These are phyloP conservation scores for Hippopotamus amphibius DNA, from an alignment of 2,113 vertebrate species.

Conservation along the genomic window DNA sequence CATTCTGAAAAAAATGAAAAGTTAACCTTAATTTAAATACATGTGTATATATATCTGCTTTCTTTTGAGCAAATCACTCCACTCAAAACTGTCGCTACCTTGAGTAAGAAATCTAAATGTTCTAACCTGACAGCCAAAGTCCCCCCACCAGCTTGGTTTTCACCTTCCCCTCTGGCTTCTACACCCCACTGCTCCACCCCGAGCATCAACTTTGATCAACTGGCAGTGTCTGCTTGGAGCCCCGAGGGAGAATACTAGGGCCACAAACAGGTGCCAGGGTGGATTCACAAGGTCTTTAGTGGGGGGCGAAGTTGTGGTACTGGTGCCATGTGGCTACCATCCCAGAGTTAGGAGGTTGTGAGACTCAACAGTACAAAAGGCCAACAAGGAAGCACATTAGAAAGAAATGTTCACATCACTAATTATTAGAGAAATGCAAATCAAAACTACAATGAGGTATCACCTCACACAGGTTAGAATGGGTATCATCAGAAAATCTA, in stretches of 20 bases:
- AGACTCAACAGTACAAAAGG: neutral
- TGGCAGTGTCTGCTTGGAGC: neutral
- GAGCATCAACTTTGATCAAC: neutral
- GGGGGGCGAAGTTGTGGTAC: rapidly evolving
- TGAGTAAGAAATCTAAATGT: neutral
- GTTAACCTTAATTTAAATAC: neutral
- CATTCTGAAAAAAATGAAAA: neutral
- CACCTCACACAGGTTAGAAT: too few relatives aligned
- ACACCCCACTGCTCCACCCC: rapidly evolving
- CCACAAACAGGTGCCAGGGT: neutral
- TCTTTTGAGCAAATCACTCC: neutral
- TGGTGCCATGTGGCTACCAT: neutral
- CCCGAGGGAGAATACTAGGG: neutral
- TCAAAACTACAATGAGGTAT: too few relatives aligned
- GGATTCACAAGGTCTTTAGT: neutral
- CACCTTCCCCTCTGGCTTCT: neutral
- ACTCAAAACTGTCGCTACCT: neutral
- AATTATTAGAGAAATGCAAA: too few relatives aligned
- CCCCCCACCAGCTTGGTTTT: neutral
- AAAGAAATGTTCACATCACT: neutral
- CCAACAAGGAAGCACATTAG: neutral
- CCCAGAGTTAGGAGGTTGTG: neutral
- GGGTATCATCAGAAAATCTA: too few relatives aligned
- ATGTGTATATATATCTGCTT: neutral
- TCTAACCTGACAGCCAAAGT: neutral